Base-by-base conservation (phyloP, 2,888 invertebrate genomes). In the Laothoe populi region DNA sequence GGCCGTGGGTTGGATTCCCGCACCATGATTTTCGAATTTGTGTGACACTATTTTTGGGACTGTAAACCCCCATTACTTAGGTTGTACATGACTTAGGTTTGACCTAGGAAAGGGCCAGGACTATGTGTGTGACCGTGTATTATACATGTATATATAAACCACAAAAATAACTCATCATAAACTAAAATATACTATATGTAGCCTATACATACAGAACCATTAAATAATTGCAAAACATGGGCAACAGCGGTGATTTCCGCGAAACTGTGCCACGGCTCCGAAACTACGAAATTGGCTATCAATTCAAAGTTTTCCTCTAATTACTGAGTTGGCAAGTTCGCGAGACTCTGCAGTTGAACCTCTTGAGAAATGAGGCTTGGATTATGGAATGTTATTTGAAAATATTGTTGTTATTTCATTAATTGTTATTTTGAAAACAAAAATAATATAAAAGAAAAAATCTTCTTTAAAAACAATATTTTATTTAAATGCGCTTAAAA, bases 281-380 rank as follows among this genome's bases (percentile, higher is more conserved):
- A 53, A 53, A 31, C 31, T 53, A 11, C 31, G 16, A 35, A 31
- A 53, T 53, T 31, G 19, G 35, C 53, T 53, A 53, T 53, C 53
- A 53, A 35, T 53, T 35, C 35, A 31, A 53, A 53, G 19, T 53
- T 53, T 5, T 26, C 53, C 4, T 35, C 35, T 19, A 35, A 53
- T 53, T 35, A 53, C 53, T 7, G n/a, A 53, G 49, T 49, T 49
- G 49, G 48, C 24, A 31, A 26, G 8, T 8, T 16, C 23, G 11
- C 46, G 5, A 38, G 13, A 11, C 13, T 13, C 13, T 46, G 46
- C 13, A 23, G 21, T 23, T 16, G 7, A 16, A 31, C 19, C 19
- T 19, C 44, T 44, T 44, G 44, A 44, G 44, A 44, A 19, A 10
- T 13, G 38, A 13, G 38, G 38, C 4, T 31, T 8, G 31, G 31